Evolutionary conservation across 2,888 invertebrate genomes (phyloP), one percentile per base, ranked within the genome.

Genomic region (Vesta saturnalis): DNA sequence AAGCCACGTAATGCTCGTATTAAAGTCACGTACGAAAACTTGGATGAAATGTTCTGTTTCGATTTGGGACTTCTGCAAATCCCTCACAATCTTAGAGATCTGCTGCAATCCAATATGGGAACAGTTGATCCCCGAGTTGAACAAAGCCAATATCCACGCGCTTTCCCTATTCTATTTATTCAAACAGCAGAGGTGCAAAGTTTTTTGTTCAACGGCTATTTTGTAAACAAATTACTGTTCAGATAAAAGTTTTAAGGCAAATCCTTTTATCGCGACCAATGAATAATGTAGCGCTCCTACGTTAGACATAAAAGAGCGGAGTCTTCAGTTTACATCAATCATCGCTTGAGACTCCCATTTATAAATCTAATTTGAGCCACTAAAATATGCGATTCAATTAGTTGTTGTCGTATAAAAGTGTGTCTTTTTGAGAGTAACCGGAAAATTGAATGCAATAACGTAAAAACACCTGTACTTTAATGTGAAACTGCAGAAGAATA

Each of bases 11-110:
- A 80, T 79, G 79, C 78, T 72, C 77, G 81, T 80, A 83, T 82
- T 83, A 78, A 75, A 80, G 82, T 82, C 83, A 83, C 83, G 83
- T 83, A 82, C 78, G 80, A 81, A 82, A 83, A 83, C 80, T 83
- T 81, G 80, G 80, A 81, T 81, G 82, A 81, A 82, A 82, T 81
- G 82, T 80, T 82, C 82, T 81, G 83, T 82, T 83, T 83, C 83
- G 83, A 83, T 83, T 82, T 82, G 83, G 83, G 83, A 82, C 81
- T 78, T 76, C 77, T 78, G 81, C 82, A 83, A 84, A 84, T 83
- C 83, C 83, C 82, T 81, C 81, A 82, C 83, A 83, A 83, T 83
- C 83, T 83, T 82, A 76, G 79, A 81, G 82, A 83, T 83, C 83
- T 82, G 80, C 80, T 79, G 80, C 80, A 83, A 82, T 82, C 83